These are phyloP conservation scores for Mycalesis mineus DNA, from an alignment of 2,888 invertebrate genomes.

Conservation along the genomic window DNA sequence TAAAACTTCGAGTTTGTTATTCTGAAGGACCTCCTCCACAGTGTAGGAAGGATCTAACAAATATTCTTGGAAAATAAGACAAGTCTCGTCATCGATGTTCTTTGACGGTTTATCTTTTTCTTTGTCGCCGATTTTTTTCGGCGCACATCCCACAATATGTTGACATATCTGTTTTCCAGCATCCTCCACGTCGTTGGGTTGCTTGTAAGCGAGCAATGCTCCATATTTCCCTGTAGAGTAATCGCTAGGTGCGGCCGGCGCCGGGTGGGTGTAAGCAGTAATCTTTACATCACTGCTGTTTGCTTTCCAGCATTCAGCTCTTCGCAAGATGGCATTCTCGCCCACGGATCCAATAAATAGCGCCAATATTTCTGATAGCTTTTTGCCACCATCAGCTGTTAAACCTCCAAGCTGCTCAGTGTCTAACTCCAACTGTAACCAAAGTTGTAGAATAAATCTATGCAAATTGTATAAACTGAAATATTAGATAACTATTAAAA, in stretches of 20 bases:
- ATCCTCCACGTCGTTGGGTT: slow-evolving; percentile 54
- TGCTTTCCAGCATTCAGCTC: slow-evolving; percentile 87
- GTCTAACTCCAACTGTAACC: slow-evolving; percentile 79
- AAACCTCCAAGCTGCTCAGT: slow-evolving; percentile 82
- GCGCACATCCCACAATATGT: slow-evolving; percentile 94
- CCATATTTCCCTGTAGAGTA: slow-evolving; percentile 90
- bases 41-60: slow-evolving; percentile 86
- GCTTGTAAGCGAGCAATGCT: slow-evolving; percentile 85
- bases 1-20: slow-evolving; percentile 81
- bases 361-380: slow-evolving; percentile 88
- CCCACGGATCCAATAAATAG: slow-evolving; percentile 92
- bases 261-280: slow-evolving; percentile 89
- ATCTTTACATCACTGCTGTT: slow-evolving; percentile 71
- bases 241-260: slow-evolving; percentile 66
- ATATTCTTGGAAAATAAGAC: slow-evolving; percentile 92
- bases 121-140: slow-evolving; percentile 83
- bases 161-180: slow-evolving; percentile 90
- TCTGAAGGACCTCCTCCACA: slow-evolving; percentile 84
- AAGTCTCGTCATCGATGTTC: slow-evolving; percentile 86
- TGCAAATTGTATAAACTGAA: too few relatives aligned
- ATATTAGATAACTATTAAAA: too few relatives aligned
- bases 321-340: slow-evolving; percentile 90
- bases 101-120: slow-evolving; percentile 79
- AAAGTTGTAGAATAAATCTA: not conserved
- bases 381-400: slow-evolving; percentile 81